These are phyloP conservation scores for Cyrtonyx montezumae DNA, from an alignment of 2,113 vertebrate species.

Conservation along the genomic window DNA sequence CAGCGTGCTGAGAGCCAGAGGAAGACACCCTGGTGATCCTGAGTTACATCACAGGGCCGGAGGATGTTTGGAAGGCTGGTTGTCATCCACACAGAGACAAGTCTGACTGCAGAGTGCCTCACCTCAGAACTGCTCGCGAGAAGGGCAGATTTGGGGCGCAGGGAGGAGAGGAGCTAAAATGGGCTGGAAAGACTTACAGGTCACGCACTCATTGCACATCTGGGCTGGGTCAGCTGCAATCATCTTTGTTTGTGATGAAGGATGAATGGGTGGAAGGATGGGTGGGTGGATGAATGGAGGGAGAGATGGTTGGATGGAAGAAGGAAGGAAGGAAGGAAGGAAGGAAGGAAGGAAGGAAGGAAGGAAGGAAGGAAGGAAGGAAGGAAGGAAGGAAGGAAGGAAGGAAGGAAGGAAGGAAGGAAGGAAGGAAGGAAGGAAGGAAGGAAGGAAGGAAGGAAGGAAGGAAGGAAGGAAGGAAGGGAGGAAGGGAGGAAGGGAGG, in stretches of 20 bases:
- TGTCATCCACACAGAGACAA: not conserved
- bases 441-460: no score
- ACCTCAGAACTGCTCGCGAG: not conserved
- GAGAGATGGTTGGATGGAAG: no score
- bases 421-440: no score
- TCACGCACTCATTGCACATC: fast-evolving
- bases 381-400: no score
- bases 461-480: no score
- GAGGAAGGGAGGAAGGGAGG: no score
- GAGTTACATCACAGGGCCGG: slow-evolving; percentile 5
- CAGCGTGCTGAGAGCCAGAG: not conserved
- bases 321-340: no score
- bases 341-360: no score
- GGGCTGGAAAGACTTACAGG: not conserved
- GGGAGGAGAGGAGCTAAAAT: not conserved
- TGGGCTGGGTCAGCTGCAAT: not conserved
- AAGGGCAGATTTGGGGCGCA: not conserved
- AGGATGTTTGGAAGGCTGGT: not conserved
- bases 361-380: no score
- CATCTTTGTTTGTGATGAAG: not conserved
- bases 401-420: not conserved
- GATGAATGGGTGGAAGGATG: not conserved
- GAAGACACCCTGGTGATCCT: not conserved
- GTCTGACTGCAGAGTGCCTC: not conserved
- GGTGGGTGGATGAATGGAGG: not conserved